phyloP scores from a whole-genome alignment of 2,113 vertebrate genomes.

The Pseudorhombus dupliciocellatus region DNA sequence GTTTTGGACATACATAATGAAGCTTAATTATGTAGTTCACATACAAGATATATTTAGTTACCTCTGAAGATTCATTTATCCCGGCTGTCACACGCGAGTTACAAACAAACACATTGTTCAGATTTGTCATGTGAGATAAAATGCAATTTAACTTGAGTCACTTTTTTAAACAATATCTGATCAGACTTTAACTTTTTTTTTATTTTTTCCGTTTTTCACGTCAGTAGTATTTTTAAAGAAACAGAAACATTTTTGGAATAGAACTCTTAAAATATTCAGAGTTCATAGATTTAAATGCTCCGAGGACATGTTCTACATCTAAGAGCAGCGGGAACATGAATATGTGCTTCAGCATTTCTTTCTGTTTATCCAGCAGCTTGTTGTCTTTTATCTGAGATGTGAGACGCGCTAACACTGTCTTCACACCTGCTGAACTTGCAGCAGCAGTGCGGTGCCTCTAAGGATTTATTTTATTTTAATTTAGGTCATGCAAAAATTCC shows the following conservation, averaged over 20 bases:
- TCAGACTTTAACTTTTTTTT: neutral
- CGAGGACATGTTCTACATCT: slow-evolving; percentile 4
- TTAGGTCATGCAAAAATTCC: slow-evolving; percentile 18
- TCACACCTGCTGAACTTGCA: slow-evolving; percentile 39
- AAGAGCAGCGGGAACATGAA: neutral
- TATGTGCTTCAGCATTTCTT: slow-evolving; percentile 46
- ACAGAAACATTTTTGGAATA: neutral
- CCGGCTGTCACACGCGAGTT: slow-evolving; percentile 29
- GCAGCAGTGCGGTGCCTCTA: slow-evolving; percentile 3
- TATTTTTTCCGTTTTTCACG: neutral
- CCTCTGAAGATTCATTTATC: slow-evolving; percentile 20
- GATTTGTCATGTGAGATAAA: neutral
- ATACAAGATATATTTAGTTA: slow-evolving; percentile 26
- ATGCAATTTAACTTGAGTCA: neutral
- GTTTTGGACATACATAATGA: neutral
- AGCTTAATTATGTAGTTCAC: slow-evolving; percentile 56
- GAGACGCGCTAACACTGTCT: slow-evolving; percentile 24
- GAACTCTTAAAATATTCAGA: neutral
- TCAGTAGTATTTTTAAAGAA: slow-evolving; percentile 14
- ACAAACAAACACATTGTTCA: neutral
- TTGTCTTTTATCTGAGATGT: slow-evolving; percentile 40
- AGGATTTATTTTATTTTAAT: slow-evolving; percentile 16
- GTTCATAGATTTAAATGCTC: slow-evolving; percentile 5
- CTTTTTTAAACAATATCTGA: slow-evolving; percentile 5
- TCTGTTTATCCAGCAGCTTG: slow-evolving; percentile 54